Base-by-base conservation (phyloP, 2,113 vertebrate species). In the Zosterops japonicus region DNA sequence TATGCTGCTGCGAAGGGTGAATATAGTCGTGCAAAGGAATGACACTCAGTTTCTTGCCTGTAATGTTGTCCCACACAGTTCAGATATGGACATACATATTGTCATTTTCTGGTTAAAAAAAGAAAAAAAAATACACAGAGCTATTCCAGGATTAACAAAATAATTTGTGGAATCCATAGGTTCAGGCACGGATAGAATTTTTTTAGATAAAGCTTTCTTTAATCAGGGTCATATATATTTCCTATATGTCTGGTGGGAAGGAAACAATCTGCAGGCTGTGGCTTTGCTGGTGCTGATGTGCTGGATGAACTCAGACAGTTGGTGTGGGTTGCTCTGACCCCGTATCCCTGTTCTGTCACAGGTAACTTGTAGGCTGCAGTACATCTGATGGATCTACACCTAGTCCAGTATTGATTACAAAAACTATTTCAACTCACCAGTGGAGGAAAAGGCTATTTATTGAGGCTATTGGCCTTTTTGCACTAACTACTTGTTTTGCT, bases 401-500 rank as follows among this genome's bases (percentile, higher is more conserved):
- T 83, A 50, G 52, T 72, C 13, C 3, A 1, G 39, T 52, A 89
- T 75, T 52, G 94, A 94, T 78, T 87, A 44, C 12, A 68, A 52
- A 90, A 78, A 23, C 56, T 71, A 10, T 42, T 50, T 28, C 27
- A 78, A 44, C 72, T 84, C 52, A 87, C 23, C n/a, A 29, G 5
- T 17, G n/a, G 6, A 60, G 68, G 20, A 52, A 49, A 64, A 64
- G 33, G 35, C 0, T 2, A 36, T 92, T 94, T 77, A 90, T 77
- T 60, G 64, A 78, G 64, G 9, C 8, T 86, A 27, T 93, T 81
- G 49, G 76, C 19, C 35, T 89, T 92, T 90, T 84, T 0, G 0
- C 74, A 87, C 41, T 74, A 78, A 93, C 75, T 87, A 52, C 64
- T 95, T 91, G 56, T 94, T 87, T 95, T 94, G 55, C 25, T 95